A percentile compares a stretch with the other conserved stretches of the same genome.
Conservation (phyloP, 2,888 invertebrate genomes). For the Trachelus tabidus region DNA sequence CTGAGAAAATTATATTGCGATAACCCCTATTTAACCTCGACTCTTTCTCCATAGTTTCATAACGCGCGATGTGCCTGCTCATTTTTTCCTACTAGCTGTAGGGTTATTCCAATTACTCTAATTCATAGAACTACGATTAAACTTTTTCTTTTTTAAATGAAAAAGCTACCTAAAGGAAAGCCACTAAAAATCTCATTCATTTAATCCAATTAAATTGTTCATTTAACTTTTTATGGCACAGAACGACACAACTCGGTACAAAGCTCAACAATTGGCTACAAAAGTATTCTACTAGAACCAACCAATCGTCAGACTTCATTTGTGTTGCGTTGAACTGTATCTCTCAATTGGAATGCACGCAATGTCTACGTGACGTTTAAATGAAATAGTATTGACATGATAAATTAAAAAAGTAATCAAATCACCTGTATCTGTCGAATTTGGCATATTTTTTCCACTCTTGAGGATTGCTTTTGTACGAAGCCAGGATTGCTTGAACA, state of each 20-base stretch:
- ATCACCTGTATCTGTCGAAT: conserved; percentile 88
- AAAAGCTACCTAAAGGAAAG: too few species aligned
- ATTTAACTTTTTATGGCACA: background rate
- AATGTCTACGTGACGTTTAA: background rate
- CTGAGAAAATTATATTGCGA: background rate
- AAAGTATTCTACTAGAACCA: too few species aligned
- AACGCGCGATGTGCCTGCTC: background rate
- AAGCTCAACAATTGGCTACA: too few species aligned
- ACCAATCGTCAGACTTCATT: too few species aligned
- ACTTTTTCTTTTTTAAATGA: background rate
- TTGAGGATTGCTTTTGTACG: conserved; percentile 87
- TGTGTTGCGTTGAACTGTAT: too few species aligned
- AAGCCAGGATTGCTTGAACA: conserved; percentile 81
- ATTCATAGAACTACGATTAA: background rate
- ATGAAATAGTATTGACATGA: background rate
- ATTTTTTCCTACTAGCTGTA: background rate
- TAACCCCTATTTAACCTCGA: background rate
- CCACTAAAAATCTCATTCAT: background rate
- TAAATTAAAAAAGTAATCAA: background rate
- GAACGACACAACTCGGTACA: too few species aligned
- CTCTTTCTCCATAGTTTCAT: background rate
- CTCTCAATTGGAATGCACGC: too few species aligned
- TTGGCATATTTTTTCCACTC: conserved; percentile 97
- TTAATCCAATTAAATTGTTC: background rate
- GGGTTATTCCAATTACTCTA: background rate